A percentile compares a stretch with the other conserved stretches of the same genome.
Evolutionary conservation across 2,888 invertebrate species (phyloP).

Genomic region (Listrodromus nycthemerus): DNA sequence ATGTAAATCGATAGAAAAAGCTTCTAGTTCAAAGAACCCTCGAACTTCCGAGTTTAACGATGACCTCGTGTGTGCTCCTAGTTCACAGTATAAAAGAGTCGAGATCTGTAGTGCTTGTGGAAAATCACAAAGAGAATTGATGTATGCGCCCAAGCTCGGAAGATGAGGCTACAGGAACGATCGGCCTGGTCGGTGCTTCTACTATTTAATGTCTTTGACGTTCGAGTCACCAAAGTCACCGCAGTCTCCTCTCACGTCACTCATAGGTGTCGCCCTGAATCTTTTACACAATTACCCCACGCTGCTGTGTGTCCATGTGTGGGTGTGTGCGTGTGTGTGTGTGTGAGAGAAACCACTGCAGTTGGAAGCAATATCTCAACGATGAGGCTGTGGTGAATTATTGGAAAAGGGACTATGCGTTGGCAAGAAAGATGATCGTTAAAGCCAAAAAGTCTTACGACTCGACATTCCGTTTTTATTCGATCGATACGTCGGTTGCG

Average conservation of each 20-base stretch:
- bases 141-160: neutral
- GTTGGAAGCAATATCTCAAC: neutral
- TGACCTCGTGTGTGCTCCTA: neutral
- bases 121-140: conserved; percentile 35
- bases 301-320: neutral
- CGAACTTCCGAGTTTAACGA: conserved; percentile 17
- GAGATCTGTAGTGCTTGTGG: neutral
- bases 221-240: conserved; percentile 16
- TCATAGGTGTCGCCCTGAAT: conserved; percentile 34
- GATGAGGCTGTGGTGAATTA: neutral
- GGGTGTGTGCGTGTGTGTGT: conserved; percentile 3
- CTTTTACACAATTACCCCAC: conserved; percentile 33
- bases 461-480: conserved; percentile 41
- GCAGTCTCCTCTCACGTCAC: conserved; percentile 7
- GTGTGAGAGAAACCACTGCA: neutral
- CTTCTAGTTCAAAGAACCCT: neutral
- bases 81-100: neutral
- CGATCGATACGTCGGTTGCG: neutral
- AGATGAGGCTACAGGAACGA: conserved; percentile 1
- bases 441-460: conserved; percentile 29
- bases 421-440: neutral
- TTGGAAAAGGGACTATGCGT: conserved; percentile 9
- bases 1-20: neutral
- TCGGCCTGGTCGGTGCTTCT: neutral
- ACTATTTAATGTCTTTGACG: conserved; percentile 22